These are phyloP conservation scores for Galeruca laticollis DNA, from an alignment of 2,888 invertebrate species.

Conservation along the genomic window DNA sequence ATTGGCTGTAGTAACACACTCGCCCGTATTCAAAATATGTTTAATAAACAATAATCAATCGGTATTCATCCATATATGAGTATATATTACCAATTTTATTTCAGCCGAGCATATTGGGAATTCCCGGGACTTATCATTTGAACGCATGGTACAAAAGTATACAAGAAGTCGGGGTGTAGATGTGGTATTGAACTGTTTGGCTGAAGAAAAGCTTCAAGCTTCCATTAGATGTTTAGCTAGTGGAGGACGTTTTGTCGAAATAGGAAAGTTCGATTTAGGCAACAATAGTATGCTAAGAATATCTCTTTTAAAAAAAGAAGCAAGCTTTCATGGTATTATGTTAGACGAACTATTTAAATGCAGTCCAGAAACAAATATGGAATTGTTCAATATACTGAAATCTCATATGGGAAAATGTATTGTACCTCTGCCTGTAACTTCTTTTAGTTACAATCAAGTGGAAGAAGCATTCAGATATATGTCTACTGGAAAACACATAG, in stretches of 20 bases:
- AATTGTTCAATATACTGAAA: slow-evolving; percentile 24
- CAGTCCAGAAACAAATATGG: slow-evolving; percentile 30
- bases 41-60: too few species aligned
- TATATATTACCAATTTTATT: slow-evolving; percentile 6
- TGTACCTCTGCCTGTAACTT: slow-evolving; percentile 75
- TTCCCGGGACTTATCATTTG: slow-evolving; percentile 88
- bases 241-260: slow-evolving; percentile 88
- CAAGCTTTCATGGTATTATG: slow-evolving; percentile 83
- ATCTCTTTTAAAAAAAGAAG: slow-evolving; percentile 77
- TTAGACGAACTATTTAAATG: slow-evolving; percentile 69
- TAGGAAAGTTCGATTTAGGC: slow-evolving; percentile 86
- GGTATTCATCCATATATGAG: too few species aligned
- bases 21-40: too few species aligned
- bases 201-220: too few species aligned
- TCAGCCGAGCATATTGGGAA: slow-evolving; percentile 62
- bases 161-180: slow-evolving; percentile 92
- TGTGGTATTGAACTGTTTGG: slow-evolving; percentile 89
- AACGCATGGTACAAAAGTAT: slow-evolving; percentile 82
- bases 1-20: too few species aligned
- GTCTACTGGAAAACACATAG: too few species aligned
- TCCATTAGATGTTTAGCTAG: too few species aligned
- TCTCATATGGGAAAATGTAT: slow-evolving; percentile 70
- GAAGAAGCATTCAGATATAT: too few species aligned
- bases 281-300: slow-evolving; percentile 75
- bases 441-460: slow-evolving; percentile 75